Base-by-base conservation (phyloP, 2,797 vertebrate species). In the Acridotheres tristis region DNA sequence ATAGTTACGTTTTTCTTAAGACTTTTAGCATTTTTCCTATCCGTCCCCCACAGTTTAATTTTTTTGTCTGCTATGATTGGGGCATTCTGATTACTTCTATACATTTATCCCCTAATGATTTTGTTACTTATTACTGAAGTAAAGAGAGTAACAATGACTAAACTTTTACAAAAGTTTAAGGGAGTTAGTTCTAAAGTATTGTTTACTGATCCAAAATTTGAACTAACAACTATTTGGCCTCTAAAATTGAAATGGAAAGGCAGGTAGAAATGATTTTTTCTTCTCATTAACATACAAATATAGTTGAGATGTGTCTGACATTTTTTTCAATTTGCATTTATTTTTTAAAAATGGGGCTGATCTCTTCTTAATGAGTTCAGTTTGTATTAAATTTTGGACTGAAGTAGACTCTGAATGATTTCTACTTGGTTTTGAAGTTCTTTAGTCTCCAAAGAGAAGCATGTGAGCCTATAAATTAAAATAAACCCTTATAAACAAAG, bases 311-410 rank as follows among this genome's bases (percentile, higher is more conserved):
- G 1, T 30, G 1, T 66, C 5, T 62, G n/a, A 27, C 1, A 53
- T 50, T 53, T 73, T 73, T 80, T 75, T 62, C 13, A 50, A 8
- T 47, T 84, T 14, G 18, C 1, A 16, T 83, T 73, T 67, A 36
- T n/a, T 68, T 16, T 0, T 1, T 32, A 58, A 83, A 66, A 74
- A 15, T 10, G 2, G 1, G 6, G 11, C 40, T 75, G 11, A 15
- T 58, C 9, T 57, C 5, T 13, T 38, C 86, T 82, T 36, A 66
- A 54, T 63, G 10, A 69, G 10, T 75, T 74, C 16, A n/a, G 8
- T 78, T 67, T 38, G 8, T 22, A 21, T 29, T 34, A 66, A 50
- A 30, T 66, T 73, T 80, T n/a, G 8, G 20, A 53, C 21, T 76
- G 23, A 68, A 68, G 5, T n/a, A 67, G 15, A 29, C 10, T 75